phyloP scores from a whole-genome alignment of 2,113 vertebrate genomes.

The Brachirus orientalis region DNA sequence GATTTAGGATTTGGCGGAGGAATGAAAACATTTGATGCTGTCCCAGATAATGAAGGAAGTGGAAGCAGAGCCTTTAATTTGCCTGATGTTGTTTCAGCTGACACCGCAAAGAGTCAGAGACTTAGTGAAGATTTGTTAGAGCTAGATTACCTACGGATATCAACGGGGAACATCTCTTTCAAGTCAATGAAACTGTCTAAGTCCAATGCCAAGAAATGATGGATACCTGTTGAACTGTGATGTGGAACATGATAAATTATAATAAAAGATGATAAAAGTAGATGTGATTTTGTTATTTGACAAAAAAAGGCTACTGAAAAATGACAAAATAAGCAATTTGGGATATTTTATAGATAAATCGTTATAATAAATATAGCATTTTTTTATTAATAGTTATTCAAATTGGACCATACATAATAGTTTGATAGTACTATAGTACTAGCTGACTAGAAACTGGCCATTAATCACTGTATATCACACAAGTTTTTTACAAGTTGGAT shows the following conservation, averaged over 20 bases:
- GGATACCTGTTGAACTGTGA: not conserved
- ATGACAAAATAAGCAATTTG: not conserved
- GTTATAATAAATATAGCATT: too few species aligned
- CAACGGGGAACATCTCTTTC: conserved; percentile 53
- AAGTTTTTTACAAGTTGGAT: too few species aligned
- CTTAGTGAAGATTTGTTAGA: conserved; percentile 30
- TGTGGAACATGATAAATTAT: not conserved
- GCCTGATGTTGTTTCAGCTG: not conserved
- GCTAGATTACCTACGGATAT: conserved; percentile 45
- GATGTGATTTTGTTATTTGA: conserved; percentile 6
- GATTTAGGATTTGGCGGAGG: not conserved
- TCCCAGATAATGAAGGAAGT: conserved; percentile 33
- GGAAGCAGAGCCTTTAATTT: conserved; percentile 16
- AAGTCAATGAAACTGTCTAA: conserved; percentile 27
- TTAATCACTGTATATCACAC: too few species aligned
- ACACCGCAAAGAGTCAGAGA: not conserved
- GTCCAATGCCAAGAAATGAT: not conserved
- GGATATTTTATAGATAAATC: not conserved
- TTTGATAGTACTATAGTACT: too few species aligned
- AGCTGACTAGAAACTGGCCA: too few species aligned
- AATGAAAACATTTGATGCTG: not conserved
- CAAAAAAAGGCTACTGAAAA: not conserved
- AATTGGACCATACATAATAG: too few species aligned
- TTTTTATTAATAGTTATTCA: not conserved
- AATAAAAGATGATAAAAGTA: conserved; percentile 47